These are phyloP conservation scores for Cetonia aurata DNA, from an alignment of 2,888 invertebrate species.

Conservation along the genomic window DNA sequence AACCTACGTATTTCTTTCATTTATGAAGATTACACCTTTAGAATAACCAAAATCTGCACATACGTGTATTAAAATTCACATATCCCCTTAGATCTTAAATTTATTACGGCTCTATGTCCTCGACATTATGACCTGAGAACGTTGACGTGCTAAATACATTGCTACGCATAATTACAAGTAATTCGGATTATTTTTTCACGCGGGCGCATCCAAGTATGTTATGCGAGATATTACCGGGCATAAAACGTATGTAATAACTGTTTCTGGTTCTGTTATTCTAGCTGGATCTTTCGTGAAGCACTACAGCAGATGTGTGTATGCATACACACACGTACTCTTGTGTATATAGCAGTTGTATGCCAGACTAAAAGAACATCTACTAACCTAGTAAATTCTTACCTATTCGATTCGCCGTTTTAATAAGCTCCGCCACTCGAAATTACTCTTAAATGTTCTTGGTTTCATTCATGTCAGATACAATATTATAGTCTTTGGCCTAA, in stretches of 20 bases:
- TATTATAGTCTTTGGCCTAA: no score
- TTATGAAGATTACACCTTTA: neutral
- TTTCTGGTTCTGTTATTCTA: slow-evolving; percentile 34
- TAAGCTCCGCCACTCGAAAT: neutral
- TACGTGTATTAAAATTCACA: neutral
- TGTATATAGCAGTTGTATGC: neutral
- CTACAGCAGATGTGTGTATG: slow-evolving; percentile 4
- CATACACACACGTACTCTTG: slow-evolving; percentile 8
- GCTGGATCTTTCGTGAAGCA: slow-evolving; percentile 11
- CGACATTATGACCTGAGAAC: neutral
- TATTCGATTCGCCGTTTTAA: slow-evolving; percentile 6
- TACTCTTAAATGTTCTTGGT: neutral
- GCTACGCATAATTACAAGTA: slow-evolving; percentile 9
- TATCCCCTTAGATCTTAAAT: neutral
- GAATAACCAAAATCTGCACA: slow-evolving; percentile 4
- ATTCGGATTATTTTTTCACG: slow-evolving; percentile 10
- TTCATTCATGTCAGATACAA: neutral
- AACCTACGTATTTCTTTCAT: neutral
- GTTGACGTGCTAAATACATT: neutral
- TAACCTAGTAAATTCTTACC: slow-evolving; percentile 15
- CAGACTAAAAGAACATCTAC: neutral
- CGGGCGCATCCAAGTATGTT: neutral
- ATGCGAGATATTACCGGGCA: neutral
- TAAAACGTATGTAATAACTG: slow-evolving; percentile 22
- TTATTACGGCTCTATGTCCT: neutral